phyloP scores from a whole-genome alignment of 2,888 invertebrate genomes.

The Thymelicus lineola region DNA sequence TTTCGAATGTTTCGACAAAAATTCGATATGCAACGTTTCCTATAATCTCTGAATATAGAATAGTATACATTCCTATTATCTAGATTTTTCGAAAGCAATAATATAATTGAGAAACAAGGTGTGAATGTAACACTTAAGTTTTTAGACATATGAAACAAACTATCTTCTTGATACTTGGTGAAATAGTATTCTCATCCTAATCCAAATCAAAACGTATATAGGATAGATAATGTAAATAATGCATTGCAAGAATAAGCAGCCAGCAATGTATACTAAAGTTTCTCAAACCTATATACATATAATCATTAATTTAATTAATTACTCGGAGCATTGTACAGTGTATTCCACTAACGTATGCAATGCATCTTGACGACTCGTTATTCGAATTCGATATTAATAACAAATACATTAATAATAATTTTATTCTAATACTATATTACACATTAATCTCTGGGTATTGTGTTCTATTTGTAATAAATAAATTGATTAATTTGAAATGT shows the following conservation, averaged over 20 bases:
- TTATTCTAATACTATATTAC: constrained; percentile 49
- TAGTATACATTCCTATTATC: constrained; percentile 2
- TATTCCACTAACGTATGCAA: background rate
- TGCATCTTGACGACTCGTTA: constrained; percentile 24
- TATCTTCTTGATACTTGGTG: too few relatives aligned
- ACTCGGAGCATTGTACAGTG: background rate
- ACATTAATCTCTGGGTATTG: constrained; percentile 52
- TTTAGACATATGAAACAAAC: too few relatives aligned
- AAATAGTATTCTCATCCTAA: too few relatives aligned
- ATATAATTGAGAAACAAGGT: background rate
- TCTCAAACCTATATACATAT: background rate
- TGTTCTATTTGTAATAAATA: constrained; percentile 52
- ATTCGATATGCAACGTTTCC: constrained; percentile 13
- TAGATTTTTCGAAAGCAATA: background rate
- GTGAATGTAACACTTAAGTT: background rate
- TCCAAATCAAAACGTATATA: too few relatives aligned
- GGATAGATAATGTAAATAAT: too few relatives aligned
- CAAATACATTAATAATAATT: constrained; percentile 12
- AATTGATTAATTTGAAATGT: constrained; percentile 52
- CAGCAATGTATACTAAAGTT: background rate
- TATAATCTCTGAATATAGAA: background rate
- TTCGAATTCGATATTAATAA: constrained; percentile 10
- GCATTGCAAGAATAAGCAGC: too few relatives aligned
- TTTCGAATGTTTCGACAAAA: constrained; percentile 1
- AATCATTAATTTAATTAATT: too few relatives aligned